Evolutionary conservation across 2,888 invertebrate genomes (phyloP), one percentile per base, ranked within the genome.

Genomic region (Heliconius sara): DNA sequence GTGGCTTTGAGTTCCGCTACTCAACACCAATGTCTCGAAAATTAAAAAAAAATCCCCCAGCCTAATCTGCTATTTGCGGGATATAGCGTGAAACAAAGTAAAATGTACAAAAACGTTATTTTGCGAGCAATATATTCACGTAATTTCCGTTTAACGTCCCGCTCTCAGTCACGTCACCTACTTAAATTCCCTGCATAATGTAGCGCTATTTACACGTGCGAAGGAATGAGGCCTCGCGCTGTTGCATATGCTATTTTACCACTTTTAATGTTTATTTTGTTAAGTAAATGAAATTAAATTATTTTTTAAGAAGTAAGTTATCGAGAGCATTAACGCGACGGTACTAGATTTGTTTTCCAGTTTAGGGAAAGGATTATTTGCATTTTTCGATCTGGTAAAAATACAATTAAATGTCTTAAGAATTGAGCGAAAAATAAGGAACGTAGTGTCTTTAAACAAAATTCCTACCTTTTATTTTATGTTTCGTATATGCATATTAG

Each of bases 181-280:
- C 57, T 73, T 34, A 73, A 34, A 73, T 73, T 60, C 60, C n/a
- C 34, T n/a, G 13, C 22, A 73, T 60, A 60, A 34, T 73, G 57
- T 30, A 60, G 34, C 27, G 60, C 34, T 34, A 73, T 73, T 73
- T 73, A 57, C 72, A 72, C 19, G 72, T 13, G 57, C 13, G n/a
- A 6, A 57, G 72, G 57, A 57, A 72, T 34, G 34, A 60, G 34
- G n/a, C 73, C 73, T n/a, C 73, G 73, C 60, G 34, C n/a, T n/a
- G 73, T n/a, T 73, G 73, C 60, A 34, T 52, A 19, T 72, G 52
- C 19, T 52, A 5, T 72, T 72, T 60, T 6, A 57, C 16, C 13
- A 34, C 16, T 73, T 60, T 60, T 10, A 30, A 3, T 12, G 13
- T 34, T 73, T n/a, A 43, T n/a, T 16, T 43, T 70, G 2, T 27